Conservation (phyloP, 2,113 vertebrate species). For the Proterorhinus semilunaris region DNA sequence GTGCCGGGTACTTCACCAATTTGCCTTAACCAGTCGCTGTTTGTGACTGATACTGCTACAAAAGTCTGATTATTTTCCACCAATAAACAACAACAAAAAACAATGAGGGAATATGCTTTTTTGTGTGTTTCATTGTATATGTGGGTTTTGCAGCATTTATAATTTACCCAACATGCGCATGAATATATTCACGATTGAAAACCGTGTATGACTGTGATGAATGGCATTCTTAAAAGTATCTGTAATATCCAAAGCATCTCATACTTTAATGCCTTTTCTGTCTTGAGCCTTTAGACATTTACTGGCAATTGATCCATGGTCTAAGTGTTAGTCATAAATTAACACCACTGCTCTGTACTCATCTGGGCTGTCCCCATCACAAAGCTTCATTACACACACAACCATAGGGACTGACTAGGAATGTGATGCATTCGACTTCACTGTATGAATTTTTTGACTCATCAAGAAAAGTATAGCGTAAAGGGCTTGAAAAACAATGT, state of each 20-base stretch:
- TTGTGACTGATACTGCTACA: no score
- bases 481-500: slow-evolving; percentile 28
- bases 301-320: slow-evolving; percentile 71
- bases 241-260: slow-evolving; percentile 31
- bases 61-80: no score
- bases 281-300: slow-evolving; percentile 60
- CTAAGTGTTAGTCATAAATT: slow-evolving; percentile 77
- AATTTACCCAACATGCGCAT: background rate
- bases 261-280: slow-evolving; percentile 48
- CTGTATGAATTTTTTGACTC: slow-evolving; percentile 44
- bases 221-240: slow-evolving; percentile 25
- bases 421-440: slow-evolving; percentile 42
- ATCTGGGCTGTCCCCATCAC: slow-evolving; percentile 52
- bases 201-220: slow-evolving; percentile 8
- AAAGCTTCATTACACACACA: slow-evolving; percentile 14
- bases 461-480: slow-evolving; percentile 33
- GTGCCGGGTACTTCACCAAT: no score
- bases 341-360: slow-evolving; percentile 50
- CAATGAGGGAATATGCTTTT: no score
- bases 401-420: slow-evolving; percentile 22
- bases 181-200: background rate
- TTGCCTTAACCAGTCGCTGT: no score
- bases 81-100: no score
- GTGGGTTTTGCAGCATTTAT: background rate
- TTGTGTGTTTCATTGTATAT: background rate